These are phyloP conservation scores for Serranochromis macrocephalus DNA, from an alignment of 2,113 vertebrate species.

Conservation along the genomic window DNA sequence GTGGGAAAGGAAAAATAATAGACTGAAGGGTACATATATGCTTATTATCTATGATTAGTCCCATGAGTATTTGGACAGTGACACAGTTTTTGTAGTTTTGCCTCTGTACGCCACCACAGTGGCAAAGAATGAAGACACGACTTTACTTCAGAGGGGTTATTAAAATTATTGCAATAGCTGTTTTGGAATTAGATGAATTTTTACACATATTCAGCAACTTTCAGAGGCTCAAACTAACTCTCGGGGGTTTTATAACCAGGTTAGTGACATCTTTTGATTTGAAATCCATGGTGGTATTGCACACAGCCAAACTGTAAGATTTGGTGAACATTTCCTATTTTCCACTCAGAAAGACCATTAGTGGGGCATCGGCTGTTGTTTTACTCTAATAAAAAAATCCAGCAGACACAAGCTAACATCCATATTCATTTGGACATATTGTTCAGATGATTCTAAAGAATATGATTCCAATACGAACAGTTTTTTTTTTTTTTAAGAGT, in stretches of 20 bases:
- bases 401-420: background rate
- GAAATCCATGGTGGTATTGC: rapidly evolving
- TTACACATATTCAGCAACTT: background rate
- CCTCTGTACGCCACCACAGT: background rate
- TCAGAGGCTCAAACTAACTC: rapidly evolving
- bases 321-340: background rate
- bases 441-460: background rate
- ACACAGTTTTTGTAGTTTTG: background rate
- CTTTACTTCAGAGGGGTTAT: background rate
- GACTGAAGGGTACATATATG: background rate
- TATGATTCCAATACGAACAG: rapidly evolving
- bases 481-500: background rate
- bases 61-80: background rate
- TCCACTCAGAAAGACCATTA: background rate
- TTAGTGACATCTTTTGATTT: background rate
- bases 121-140: rapidly evolving
- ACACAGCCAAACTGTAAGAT: background rate
- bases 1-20: background rate
- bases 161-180: background rate
- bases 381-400: background rate
- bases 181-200: background rate
- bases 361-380: background rate
- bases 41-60: background rate
- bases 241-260: rapidly evolving
- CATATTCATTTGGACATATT: background rate